phyloP scores from a whole-genome alignment of 2,888 invertebrate genomes.

The Portevinia maculata region DNA sequence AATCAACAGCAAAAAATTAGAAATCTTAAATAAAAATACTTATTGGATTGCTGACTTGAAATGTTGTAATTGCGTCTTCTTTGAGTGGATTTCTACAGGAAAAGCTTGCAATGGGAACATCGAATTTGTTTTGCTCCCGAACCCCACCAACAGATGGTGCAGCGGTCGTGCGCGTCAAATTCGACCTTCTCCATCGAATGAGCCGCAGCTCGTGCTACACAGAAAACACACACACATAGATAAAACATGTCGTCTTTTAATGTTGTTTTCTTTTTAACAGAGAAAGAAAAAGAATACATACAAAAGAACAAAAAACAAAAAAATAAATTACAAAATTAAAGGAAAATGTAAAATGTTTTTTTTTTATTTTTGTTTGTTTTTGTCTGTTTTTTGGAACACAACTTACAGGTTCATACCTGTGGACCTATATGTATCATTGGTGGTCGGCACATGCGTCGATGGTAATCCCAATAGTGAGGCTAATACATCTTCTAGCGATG shows the following conservation, averaged over 20 bases:
- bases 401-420: slow-evolving; percentile 91
- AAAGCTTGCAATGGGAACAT: slow-evolving; percentile 36
- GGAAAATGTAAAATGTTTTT: slow-evolving; percentile 27
- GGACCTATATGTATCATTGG: slow-evolving; percentile 87
- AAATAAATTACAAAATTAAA: slow-evolving; percentile 14
- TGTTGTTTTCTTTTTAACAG: slow-evolving; percentile 42
- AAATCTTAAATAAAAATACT: slow-evolving; percentile 28
- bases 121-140: slow-evolving; percentile 1
- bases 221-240: slow-evolving; percentile 48
- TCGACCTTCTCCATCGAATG: background rate
- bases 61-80: slow-evolving; percentile 75
- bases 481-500: slow-evolving; percentile 96
- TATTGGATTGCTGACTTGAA: slow-evolving; percentile 25
- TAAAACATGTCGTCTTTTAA: slow-evolving; percentile 60
- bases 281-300: slow-evolving; percentile 30
- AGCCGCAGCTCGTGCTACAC: slow-evolving; percentile 11
- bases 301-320: slow-evolving; percentile 24
- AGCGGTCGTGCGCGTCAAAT: background rate
- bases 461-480: slow-evolving; percentile 95
- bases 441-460: slow-evolving; percentile 81
- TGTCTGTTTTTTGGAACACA: slow-evolving; percentile 83
- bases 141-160: background rate
- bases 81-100: slow-evolving; percentile 49
- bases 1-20: slow-evolving; percentile 39
- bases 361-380: slow-evolving; percentile 65